phyloP scores from a whole-genome alignment of 2,888 invertebrate species.

The Arctia plantaginis region DNA sequence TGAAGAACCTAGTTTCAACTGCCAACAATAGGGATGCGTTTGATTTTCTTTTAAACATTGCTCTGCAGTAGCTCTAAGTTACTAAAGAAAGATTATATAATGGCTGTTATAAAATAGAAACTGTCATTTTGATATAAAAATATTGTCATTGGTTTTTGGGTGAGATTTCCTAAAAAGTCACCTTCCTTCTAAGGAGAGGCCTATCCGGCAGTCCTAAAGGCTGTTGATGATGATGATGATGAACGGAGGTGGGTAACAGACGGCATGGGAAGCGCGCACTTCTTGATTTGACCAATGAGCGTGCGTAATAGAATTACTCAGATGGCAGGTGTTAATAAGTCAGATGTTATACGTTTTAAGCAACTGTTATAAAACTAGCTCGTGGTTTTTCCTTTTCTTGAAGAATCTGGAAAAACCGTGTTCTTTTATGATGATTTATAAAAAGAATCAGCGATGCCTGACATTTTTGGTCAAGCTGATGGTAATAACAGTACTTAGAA shows the following conservation, averaged over 20 bases:
- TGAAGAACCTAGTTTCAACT: not conserved
- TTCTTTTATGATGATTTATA: not conserved
- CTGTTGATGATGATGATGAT: not conserved
- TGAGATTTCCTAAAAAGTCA: too few species aligned
- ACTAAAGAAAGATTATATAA: not conserved
- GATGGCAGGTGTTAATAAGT: not conserved
- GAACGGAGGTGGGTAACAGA: not conserved
- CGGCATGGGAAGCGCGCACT: too few species aligned
- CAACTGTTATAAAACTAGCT: too few species aligned
- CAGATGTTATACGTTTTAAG: too few species aligned
- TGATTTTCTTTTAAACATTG: not conserved
- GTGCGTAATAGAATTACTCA: not conserved
- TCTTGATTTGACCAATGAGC: not conserved
- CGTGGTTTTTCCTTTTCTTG: not conserved
- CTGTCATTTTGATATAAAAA: not conserved
- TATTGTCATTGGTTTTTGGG: not conserved
- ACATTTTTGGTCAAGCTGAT: slow-evolving; percentile 4
- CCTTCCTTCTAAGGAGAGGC: too few species aligned
- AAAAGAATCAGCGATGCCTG: not conserved
- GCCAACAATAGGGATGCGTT: not conserved
- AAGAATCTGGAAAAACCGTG: not conserved
- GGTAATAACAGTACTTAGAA: slow-evolving; percentile 21
- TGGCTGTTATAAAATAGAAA: not conserved
- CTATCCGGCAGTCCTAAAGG: too few species aligned
- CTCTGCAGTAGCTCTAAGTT: not conserved